Evolutionary conservation across 92 coral and sea anemone genomes (phyloP).

Genomic region (Zoanthus sansibaricus): DNA sequence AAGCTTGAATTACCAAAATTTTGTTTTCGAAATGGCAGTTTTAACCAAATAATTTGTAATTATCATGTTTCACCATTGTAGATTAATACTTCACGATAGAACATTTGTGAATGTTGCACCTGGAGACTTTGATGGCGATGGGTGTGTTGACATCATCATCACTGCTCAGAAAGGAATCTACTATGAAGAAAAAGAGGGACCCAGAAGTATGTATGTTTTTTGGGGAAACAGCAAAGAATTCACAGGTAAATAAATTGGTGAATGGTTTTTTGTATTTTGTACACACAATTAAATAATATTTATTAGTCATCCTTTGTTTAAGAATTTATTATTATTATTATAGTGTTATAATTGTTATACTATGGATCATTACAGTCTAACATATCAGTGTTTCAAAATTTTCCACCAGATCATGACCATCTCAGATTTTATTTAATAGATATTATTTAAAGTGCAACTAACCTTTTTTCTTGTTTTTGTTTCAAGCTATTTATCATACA

Average conservation of each 20-base stretch:
- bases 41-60: background rate
- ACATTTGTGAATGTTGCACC: constrained; percentile 88
- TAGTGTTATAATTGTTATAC: no score
- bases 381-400: no score
- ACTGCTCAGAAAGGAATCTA: constrained; percentile 49
- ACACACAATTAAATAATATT: background rate
- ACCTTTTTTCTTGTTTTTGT: no score
- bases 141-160: constrained; percentile 87
- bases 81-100: constrained; percentile 34
- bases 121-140: constrained; percentile 98
- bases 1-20: background rate
- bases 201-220: constrained; percentile 62
- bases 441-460: no score
- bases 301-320: no score
- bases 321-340: no score
- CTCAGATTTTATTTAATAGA: no score
- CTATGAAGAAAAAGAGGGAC: constrained; percentile 10
- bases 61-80: background rate
- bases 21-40: background rate
- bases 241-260: constrained; percentile 12
- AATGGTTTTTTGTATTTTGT: no score
- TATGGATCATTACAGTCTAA: no score
- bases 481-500: no score
- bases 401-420: no score
- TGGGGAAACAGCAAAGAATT: constrained; percentile 65